Evolutionary conservation across 2,888 invertebrate species (phyloP).

Genomic region (Caenorhabditis sinica): DNA sequence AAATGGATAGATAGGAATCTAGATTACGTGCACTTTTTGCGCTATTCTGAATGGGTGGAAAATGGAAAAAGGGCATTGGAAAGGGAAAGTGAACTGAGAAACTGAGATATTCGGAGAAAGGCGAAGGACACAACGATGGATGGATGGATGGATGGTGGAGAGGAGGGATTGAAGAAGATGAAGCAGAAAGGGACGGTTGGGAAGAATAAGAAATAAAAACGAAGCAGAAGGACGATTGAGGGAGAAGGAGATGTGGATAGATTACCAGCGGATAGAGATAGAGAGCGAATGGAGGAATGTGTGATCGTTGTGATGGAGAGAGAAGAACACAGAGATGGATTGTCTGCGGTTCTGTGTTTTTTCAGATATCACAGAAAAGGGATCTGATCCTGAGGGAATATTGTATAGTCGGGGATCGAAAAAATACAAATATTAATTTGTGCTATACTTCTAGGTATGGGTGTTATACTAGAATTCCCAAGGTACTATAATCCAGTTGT

Average conservation of each 20-base stretch:
- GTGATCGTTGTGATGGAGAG: slow-evolving; percentile 13
- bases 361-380: background rate
- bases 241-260: slow-evolving; percentile 26
- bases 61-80: slow-evolving; percentile 34
- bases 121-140: background rate
- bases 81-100: slow-evolving; percentile 47
- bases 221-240: background rate
- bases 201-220: background rate
- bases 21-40: slow-evolving; percentile 55
- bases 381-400: background rate
- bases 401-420: background rate
- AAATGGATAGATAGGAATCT: slow-evolving; percentile 41
- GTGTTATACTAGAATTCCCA: too few species aligned
- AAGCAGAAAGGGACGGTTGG: slow-evolving; percentile 6
- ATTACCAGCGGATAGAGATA: slow-evolving; percentile 16
- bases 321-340: background rate
- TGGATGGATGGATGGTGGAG: background rate
- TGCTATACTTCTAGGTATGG: background rate
- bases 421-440: background rate
- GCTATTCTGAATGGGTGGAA: slow-evolving; percentile 5
- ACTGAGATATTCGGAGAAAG: slow-evolving; percentile 23
- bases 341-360: background rate
- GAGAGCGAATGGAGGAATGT: slow-evolving; percentile 2
- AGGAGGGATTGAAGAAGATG: background rate
- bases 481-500: too few species aligned